These are phyloP conservation scores for Hephaestus fuliginosus DNA, from an alignment of 2,797 vertebrate species.

Conservation along the genomic window DNA sequence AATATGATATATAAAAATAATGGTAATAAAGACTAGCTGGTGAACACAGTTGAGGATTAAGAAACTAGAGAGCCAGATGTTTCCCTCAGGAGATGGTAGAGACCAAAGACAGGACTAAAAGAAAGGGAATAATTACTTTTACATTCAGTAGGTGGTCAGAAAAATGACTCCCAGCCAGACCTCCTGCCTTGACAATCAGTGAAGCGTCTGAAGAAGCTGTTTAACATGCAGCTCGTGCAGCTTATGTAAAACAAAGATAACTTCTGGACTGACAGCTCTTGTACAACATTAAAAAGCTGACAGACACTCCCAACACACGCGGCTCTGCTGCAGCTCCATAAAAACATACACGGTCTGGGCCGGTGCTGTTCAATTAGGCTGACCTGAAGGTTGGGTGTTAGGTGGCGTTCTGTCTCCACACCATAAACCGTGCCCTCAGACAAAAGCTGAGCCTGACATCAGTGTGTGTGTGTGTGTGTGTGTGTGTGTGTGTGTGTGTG, in stretches of 20 bases:
- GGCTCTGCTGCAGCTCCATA: constrained; percentile 16
- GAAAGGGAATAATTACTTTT: background rate
- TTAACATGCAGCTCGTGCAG: background rate
- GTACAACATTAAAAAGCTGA: constrained; percentile 7
- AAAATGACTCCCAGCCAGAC: background rate
- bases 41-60: background rate
- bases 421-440: constrained; percentile 18
- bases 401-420: constrained; percentile 11
- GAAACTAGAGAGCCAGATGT: background rate
- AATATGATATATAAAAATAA: background rate
- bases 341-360: constrained; percentile 2
- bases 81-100: background rate
- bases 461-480: background rate
- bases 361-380: constrained; percentile 25
- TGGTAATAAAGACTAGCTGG: background rate
- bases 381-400: constrained; percentile 24
- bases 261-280: background rate
- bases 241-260: background rate
- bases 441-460: constrained; percentile 25
- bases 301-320: background rate
- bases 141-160: background rate
- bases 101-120: background rate
- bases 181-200: background rate
- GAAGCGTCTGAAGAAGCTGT: background rate
- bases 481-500: background rate